Evolutionary conservation across 2,888 invertebrate genomes (phyloP), one percentile per base, ranked within the genome.

Genomic region (Epiblema foenella): DNA sequence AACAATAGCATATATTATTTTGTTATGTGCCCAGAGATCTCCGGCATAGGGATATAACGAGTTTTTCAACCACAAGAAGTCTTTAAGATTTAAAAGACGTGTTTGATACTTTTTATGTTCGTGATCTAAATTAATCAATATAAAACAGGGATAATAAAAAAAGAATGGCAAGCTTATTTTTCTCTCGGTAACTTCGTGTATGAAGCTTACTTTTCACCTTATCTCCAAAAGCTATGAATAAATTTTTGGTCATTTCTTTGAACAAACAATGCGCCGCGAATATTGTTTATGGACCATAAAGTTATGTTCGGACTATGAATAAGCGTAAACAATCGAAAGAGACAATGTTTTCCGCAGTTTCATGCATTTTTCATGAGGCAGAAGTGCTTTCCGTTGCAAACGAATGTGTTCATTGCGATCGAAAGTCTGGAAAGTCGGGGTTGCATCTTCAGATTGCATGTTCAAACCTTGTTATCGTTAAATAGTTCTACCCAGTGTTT

Each of bases 271-370:
- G 68, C 57, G 72, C 68, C 46, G 59, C 46, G 68, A 74, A 74
- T 72, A 72, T 74, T 74, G 72, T 74, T 74, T 74, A 74, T 74
- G 68, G 74, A 57, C 74, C 74, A 74, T 74, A 74, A 74, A 68
- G 68, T 62, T 65, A 72, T 39, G 68, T 65, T 74, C 56, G 72
- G 74, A 74, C 71, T 72, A 68, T 68, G 65, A 72, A 74, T 72
- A 72, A 74, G 72, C 64, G 72, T 72, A 74, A 73, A 73, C 73
- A 73, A 71, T 74, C 73, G 73, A 68, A 71, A 71, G 68, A 74
- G 68, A 72, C 74, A 74, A 74, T 74, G 74, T 74, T 74, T 74
- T 72, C 74, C 72, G 59, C 74, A 68, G 68, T 72, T 74, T 74
- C 74, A 74, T 74, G 74, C 72, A 74, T 74, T 74, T 72, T 74